Base-by-base conservation (phyloP, 2,797 vertebrate species). In the Oryzias sinensis region DNA sequence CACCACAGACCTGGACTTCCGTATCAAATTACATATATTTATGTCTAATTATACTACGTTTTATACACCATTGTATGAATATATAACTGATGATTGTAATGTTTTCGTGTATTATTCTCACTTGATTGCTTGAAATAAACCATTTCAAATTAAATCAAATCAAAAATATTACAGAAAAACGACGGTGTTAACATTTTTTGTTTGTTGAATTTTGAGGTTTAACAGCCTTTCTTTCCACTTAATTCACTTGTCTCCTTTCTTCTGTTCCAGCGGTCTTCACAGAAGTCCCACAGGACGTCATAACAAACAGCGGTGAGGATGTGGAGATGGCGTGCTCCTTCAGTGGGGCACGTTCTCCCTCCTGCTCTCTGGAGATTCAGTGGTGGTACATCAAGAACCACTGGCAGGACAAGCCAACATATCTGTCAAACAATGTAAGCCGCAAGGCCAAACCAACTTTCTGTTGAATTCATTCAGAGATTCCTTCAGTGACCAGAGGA, bases 301-400 rank as follows among this genome's bases (percentile, higher is more conserved):
- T 91, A 0, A 93, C 94, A 0, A 92, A 91, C 70, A 93, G 92
- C 0, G 95, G 96, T 0, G 92, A 95, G 80, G 96, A 98, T 8
- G 94, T 97, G 80, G 97, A 98, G 90, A 96, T 98, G 96, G 95
- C 95, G 2, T 98, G 97, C 25, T 97, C 97, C 59, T 98, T 98
- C 90, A 93, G 94, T 0, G 97, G 97, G 59, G 93, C 90, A 0
- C 93, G 95, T 47, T 93, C 94, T 58, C 94, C 95, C 1, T 95
- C 96, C 56, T 94, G 95, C 82, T 96, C 95, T 1, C 89, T 98
- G 15, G 97, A 98, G 91, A 98, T 98, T 77, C 97, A 98, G 91
- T 98, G 97, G 96, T 98, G 97, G 97, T 98, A 96, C 59, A 90
- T 95, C 69, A 94, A 93, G 68, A 90, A 91, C 80, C 91, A 89